These are phyloP conservation scores for Deilephila elpenor DNA, from an alignment of 2,888 invertebrate genomes.

Conservation along the genomic window DNA sequence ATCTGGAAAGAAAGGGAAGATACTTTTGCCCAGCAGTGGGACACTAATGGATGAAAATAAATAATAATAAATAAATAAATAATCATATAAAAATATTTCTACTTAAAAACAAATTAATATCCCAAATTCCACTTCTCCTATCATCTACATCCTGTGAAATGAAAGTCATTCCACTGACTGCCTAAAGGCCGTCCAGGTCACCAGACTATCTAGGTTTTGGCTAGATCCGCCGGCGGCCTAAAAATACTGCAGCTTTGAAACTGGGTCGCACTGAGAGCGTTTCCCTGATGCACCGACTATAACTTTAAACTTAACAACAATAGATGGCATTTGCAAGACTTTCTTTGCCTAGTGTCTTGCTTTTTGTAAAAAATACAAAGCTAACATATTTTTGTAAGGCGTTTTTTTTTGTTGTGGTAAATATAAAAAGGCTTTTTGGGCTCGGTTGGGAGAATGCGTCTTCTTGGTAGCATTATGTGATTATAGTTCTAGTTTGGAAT, in stretches of 20 bases:
- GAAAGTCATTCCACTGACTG: not conserved
- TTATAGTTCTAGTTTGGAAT: too few relatives aligned
- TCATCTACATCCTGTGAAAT: not conserved
- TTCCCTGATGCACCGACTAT: not conserved
- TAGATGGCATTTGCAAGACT: not conserved
- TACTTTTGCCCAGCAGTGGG: too few relatives aligned
- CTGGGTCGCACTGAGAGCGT: conserved; percentile 18
- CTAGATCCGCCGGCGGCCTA: not conserved
- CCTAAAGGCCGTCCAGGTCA: conserved; percentile 22
- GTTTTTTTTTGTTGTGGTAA: not conserved
- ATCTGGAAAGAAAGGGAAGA: too few relatives aligned
- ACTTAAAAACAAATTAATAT: too few relatives aligned
- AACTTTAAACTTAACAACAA: conserved; percentile 23
- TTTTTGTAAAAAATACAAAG: not conserved
- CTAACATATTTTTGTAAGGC: not conserved
- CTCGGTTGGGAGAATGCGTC: too few relatives aligned
- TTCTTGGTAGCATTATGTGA: too few relatives aligned
- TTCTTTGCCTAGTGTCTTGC: conserved; percentile 2
- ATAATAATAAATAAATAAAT: too few relatives aligned
- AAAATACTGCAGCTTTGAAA: conserved; percentile 11
- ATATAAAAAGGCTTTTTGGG: too few relatives aligned
- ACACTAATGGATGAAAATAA: too few relatives aligned
- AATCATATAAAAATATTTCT: too few relatives aligned
- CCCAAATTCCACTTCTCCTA: not conserved
- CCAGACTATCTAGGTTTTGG: conserved; percentile 18